A percentile compares a stretch with the other conserved stretches of the same genome.
These are phyloP conservation scores for Trichechus manatus DNA, from an alignment of 2,113 vertebrate genomes.

Conservation along the genomic window DNA sequence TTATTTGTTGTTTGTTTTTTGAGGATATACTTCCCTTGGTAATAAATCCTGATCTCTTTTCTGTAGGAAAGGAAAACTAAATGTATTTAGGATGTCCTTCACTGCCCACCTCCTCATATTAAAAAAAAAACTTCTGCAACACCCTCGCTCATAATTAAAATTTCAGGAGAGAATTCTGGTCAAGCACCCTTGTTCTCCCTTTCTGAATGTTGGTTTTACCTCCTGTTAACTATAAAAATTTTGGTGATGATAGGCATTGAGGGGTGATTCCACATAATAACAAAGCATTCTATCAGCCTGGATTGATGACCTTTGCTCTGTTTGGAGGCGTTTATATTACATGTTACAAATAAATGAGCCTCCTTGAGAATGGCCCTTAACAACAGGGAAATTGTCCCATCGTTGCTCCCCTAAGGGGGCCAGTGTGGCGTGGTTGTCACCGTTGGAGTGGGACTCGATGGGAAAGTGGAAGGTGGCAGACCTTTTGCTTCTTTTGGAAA, in stretches of 20 bases:
- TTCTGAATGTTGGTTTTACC: not conserved
- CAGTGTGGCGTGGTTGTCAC: not conserved
- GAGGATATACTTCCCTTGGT: not conserved
- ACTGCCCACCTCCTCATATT: fast-evolving
- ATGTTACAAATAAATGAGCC: constrained; percentile 15
- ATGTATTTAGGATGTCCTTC: not conserved
- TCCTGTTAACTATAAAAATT: not conserved
- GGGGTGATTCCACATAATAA: not conserved
- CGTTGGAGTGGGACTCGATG: not conserved
- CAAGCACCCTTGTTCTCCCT: not conserved
- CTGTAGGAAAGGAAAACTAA: not conserved
- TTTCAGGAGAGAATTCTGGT: not conserved
- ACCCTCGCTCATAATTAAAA: not conserved
- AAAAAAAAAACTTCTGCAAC: not conserved
- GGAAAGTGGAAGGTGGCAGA: not conserved
- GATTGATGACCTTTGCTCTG: not conserved
- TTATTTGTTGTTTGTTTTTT: not conserved
- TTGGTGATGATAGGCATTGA: not conserved
- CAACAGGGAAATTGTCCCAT: not conserved
- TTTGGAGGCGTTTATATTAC: not conserved
- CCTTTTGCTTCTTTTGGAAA: constrained; percentile 75
- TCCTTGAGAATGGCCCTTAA: not conserved
- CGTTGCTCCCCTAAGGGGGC: not conserved
- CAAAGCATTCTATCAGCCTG: not conserved
- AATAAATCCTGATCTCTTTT: not conserved